Evolutionary conservation across 2,888 invertebrate genomes (phyloP).

Genomic region (Cryptus viduatorius): DNA sequence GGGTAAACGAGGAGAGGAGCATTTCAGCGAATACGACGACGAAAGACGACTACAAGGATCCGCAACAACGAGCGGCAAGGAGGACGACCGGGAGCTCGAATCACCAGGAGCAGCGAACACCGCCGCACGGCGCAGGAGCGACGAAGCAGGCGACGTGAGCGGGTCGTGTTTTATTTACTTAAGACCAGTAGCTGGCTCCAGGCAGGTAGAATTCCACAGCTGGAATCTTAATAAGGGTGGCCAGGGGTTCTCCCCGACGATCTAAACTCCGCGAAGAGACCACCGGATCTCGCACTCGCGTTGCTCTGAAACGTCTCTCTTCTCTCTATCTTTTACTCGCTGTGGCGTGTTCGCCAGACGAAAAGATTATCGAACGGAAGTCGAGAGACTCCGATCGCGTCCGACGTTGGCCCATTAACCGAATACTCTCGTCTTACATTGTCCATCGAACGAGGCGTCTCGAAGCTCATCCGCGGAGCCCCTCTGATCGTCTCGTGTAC

Average conservation of each 20-base stretch:
- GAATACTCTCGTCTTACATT: conserved; percentile 54
- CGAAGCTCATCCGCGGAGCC: conserved; percentile 32
- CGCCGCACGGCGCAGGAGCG: conserved; percentile 60
- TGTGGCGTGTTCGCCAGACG: conserved; percentile 36
- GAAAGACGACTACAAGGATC: conserved; percentile 64
- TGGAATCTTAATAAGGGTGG: conserved; percentile 85
- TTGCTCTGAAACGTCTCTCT: conserved; percentile 4
- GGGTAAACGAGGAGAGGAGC: conserved; percentile 43
- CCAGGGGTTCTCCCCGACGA: conserved; percentile 80
- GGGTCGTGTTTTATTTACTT: conserved; percentile 84
- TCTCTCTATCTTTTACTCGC: conserved; percentile 35
- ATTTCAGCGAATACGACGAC: conserved; percentile 33
- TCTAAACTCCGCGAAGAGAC: conserved; percentile 36
- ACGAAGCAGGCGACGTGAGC: conserved; percentile 77
- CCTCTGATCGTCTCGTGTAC: conserved; percentile 41
- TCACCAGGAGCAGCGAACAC: conserved; percentile 58
- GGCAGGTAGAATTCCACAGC: conserved; percentile 85
- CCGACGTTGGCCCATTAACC: conserved; percentile 61
- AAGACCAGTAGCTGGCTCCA: conserved; percentile 84
- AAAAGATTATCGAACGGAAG: conserved; percentile 68
- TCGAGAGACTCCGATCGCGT: conserved; percentile 50
- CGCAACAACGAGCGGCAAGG: conserved; percentile 61
- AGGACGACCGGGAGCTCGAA: conserved; percentile 58
- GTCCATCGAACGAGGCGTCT: conserved; percentile 21
- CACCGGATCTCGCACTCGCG: conserved; percentile 46